These are phyloP conservation scores for Chunga burmeisteri DNA, from an alignment of 2,113 vertebrate genomes.

Conservation along the genomic window DNA sequence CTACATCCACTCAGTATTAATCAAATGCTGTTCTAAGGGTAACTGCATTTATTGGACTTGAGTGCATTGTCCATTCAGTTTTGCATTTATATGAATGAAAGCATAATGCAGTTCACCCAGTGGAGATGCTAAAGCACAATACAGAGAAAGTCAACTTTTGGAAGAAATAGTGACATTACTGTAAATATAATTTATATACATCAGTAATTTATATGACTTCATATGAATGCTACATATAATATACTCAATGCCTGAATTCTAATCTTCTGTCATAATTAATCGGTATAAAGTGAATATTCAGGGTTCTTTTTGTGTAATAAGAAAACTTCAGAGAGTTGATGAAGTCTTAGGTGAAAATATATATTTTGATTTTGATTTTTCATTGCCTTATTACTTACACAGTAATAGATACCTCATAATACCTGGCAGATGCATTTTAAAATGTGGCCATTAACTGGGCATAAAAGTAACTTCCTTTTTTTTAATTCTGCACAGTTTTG, in stretches of 20 bases:
- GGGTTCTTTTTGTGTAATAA: not conserved
- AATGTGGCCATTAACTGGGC: not conserved
- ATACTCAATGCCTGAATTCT: not conserved
- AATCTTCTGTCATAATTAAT: not conserved
- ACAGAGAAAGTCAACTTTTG: not conserved
- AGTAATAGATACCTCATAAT: not conserved
- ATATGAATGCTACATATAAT: not conserved
- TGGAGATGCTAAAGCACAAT: not conserved
- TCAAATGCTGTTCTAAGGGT: not conserved
- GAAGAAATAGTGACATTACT: not conserved
- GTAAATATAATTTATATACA: not conserved
- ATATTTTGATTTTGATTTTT: not conserved
- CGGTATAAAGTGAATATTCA: not conserved
- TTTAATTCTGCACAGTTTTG: not conserved
- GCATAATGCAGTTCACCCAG: not conserved
- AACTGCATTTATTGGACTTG: not conserved
- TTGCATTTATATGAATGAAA: not conserved
- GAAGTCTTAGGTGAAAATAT: not conserved
- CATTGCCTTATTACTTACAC: not conserved
- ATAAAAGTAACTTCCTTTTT: not conserved
- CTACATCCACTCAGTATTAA: not conserved
- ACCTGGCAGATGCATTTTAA: not conserved
- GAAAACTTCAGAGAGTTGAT: not conserved
- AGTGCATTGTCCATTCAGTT: not conserved
- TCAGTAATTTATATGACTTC: not conserved